A percentile compares a stretch with the other conserved stretches of the same genome.
phyloP scores from a whole-genome alignment of 1,140 invertebrate genomes.

The Lanistes nyassanus region DNA sequence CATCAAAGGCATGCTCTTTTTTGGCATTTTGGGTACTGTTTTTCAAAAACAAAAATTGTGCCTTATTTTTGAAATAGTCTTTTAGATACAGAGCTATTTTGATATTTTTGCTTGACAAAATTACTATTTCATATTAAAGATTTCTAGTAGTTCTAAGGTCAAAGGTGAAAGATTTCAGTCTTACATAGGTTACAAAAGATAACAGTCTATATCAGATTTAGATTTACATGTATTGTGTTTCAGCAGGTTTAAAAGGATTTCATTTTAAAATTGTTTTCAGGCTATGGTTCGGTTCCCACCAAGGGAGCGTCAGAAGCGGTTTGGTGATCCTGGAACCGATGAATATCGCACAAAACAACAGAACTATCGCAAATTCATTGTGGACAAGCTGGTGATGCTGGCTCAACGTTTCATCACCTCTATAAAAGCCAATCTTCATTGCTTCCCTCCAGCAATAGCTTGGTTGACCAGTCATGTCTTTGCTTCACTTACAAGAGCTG shows the following conservation, averaged over 20 bases:
- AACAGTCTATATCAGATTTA: too few relatives aligned
- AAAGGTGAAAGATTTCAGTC: too few relatives aligned
- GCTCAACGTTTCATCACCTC: conserved; percentile 85
- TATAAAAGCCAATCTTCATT: conserved; percentile 87
- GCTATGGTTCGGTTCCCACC: conserved; percentile 79
- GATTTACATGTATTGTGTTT: too few relatives aligned
- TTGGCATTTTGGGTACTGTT: too few relatives aligned
- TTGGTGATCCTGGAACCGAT: conserved; percentile 79
- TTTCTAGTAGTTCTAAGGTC: too few relatives aligned
- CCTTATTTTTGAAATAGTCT: too few relatives aligned
- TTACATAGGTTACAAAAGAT: too few relatives aligned
- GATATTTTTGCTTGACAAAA: too few relatives aligned
- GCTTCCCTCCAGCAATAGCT: conserved; percentile 83
- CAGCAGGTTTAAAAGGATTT: too few relatives aligned
- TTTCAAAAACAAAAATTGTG: too few relatives aligned
- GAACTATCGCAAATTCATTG: conserved; percentile 75
- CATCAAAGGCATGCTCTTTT: conserved; percentile 75
- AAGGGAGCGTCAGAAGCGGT: conserved; percentile 79
- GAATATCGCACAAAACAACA: conserved; percentile 79
- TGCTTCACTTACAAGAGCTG: conserved; percentile 64
- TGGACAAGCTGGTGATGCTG: conserved; percentile 84
- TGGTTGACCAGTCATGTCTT: conserved; percentile 73
- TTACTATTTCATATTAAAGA: too few relatives aligned
- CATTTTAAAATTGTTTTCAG: not conserved
- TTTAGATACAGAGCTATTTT: too few relatives aligned